These are phyloP conservation scores for Acanthurus tractus DNA, from an alignment of 2,797 vertebrate genomes.

Conservation along the genomic window DNA sequence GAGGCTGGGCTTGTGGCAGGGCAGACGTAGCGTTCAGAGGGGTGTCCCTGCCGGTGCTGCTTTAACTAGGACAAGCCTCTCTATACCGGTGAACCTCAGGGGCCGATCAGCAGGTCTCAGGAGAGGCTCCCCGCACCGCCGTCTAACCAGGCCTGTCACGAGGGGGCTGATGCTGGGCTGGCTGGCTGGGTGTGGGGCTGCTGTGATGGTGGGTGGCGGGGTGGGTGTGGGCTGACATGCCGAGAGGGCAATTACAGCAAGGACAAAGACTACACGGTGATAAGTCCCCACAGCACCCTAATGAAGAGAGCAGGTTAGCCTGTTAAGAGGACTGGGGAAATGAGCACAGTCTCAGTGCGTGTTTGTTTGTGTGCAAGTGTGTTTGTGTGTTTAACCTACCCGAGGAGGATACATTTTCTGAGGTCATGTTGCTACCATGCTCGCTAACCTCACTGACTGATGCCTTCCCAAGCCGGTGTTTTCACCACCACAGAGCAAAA, in stretches of 20 bases:
- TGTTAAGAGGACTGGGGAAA: conserved; percentile 77
- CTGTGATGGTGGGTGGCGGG: conserved; percentile 49
- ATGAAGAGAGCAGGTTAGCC: conserved; percentile 87
- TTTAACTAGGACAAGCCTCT: conserved; percentile 83
- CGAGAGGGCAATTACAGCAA: conserved; percentile 89
- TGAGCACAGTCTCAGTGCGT: conserved; percentile 68
- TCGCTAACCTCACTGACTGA: conserved; percentile 75
- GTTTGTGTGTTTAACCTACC: conserved; percentile 79
- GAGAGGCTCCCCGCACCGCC: conserved; percentile 84
- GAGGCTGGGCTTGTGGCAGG: conserved; percentile 67
- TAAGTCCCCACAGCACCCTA: conserved; percentile 88
- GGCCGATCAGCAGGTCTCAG: conserved; percentile 79
- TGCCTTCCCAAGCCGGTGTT: conserved; percentile 65
- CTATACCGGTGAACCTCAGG: conserved; percentile 78
- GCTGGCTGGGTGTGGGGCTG: conserved; percentile 68
- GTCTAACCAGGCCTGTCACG: conserved; percentile 84
- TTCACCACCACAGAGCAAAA: conserved; percentile 67
- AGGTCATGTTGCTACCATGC: conserved; percentile 77
- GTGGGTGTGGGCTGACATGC: conserved; percentile 80
- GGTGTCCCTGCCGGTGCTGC: conserved; percentile 80
- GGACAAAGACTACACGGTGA: conserved; percentile 87
- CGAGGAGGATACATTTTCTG: conserved; percentile 77
- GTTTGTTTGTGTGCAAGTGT: conserved; percentile 63
- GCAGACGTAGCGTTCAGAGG: conserved; percentile 48
- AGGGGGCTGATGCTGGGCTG: conserved; percentile 76